Evolutionary conservation across 2,888 invertebrate species (phyloP).

Genomic region (Xestia rhomboidea): DNA sequence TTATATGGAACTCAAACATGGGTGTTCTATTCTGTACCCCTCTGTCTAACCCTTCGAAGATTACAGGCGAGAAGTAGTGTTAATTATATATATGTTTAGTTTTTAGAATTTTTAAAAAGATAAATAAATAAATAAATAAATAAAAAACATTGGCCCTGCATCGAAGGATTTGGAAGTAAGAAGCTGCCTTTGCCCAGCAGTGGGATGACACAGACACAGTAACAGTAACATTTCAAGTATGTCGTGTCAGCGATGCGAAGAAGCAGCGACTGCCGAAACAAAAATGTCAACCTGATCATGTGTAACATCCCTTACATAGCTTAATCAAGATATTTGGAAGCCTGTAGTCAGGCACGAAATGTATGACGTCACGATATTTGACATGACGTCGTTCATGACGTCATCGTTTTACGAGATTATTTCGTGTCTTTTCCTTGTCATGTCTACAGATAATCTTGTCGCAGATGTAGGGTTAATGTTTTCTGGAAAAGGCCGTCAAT

Average conservation of each 20-base stretch:
- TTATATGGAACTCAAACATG: no score
- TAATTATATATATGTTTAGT: no score
- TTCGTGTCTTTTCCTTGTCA: slow-evolving; percentile 34
- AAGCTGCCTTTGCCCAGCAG: no score
- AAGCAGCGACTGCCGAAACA: not conserved
- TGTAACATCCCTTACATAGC: not conserved
- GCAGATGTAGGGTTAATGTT: not conserved
- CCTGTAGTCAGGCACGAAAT: not conserved
- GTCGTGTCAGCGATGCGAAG: not conserved
- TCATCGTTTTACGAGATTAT: slow-evolving; percentile 44
- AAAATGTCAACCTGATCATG: no score
- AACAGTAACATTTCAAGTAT: not conserved
- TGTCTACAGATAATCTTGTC: slow-evolving; percentile 26
- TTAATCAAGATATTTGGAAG: slow-evolving; percentile 32
- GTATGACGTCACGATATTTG: slow-evolving; percentile 28
- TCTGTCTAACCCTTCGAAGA: no score
- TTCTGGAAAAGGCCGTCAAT: slow-evolving; percentile 27
- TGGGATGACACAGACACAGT: no score
- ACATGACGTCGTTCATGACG: slow-evolving; percentile 32
- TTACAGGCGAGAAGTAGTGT: no score
- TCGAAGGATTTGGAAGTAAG: no score
- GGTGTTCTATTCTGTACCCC: no score
- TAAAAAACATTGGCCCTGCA: no score
- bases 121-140: no score
- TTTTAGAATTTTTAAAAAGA: no score